These are phyloP conservation scores for Mycetomoellerius zeteki DNA, from an alignment of 1,140 invertebrate genomes.

Conservation along the genomic window DNA sequence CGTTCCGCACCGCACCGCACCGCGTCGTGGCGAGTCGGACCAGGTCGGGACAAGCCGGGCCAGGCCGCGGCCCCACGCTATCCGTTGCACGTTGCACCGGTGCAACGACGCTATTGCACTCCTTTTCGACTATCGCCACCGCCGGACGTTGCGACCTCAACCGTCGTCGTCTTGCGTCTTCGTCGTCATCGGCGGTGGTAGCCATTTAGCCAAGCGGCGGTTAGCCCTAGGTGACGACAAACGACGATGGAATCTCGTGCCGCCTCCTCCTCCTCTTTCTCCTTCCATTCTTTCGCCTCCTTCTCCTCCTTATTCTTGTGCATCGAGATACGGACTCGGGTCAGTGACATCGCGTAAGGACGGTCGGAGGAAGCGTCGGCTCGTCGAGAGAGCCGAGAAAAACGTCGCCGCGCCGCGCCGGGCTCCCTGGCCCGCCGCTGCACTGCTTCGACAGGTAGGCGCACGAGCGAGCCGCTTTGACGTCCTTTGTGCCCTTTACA, in stretches of 20 bases:
- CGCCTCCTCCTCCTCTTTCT: conserved; percentile 19
- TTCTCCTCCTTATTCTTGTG: conserved; percentile 64
- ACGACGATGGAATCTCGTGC: conserved; percentile 57
- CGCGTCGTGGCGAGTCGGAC: conserved; percentile 34
- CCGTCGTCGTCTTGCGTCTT: neutral
- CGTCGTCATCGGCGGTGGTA: neutral
- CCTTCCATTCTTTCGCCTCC: conserved; percentile 7
- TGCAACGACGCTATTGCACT: conserved; percentile 56
- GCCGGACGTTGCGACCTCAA: neutral
- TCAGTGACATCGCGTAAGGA: conserved; percentile 67
- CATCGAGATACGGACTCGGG: conserved; percentile 65
- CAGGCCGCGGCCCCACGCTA: conserved; percentile 68
- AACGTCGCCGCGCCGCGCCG: conserved; percentile 1
- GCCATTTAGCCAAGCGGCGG: conserved; percentile 5
- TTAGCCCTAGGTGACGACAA: conserved; percentile 54
- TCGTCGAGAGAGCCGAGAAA: conserved; percentile 35
- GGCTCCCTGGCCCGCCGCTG: conserved; percentile 16
- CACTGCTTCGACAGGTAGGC: conserved; percentile 56
- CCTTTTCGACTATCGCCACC: neutral
- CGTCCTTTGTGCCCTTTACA: conserved; percentile 53
- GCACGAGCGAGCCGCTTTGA: conserved; percentile 36
- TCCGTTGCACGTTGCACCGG: conserved; percentile 55
- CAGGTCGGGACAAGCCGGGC: conserved; percentile 47
- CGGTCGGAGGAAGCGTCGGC: conserved; percentile 58
- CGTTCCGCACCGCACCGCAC: neutral